Evolutionary conservation across 2,888 invertebrate species (phyloP), one percentile per base, ranked within the genome.

Genomic region (Therioaphis trifolii): DNA sequence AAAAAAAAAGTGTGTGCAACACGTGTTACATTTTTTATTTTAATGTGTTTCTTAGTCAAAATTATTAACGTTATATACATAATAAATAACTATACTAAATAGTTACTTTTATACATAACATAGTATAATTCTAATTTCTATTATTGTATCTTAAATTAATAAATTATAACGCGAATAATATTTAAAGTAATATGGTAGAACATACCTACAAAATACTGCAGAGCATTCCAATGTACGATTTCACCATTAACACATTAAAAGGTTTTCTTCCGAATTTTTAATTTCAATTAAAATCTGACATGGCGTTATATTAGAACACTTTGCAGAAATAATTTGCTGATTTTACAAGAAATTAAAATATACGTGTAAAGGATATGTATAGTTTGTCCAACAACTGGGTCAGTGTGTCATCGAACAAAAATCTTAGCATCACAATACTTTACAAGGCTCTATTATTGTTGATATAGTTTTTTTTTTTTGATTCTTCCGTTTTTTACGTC

Each of bases 391-490:
- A 66, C 24, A 82, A 82, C 52, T 74, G 27, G 82, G 74, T 82
- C 74, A 82, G 82, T 82, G 63, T 82, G 82, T 82, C 82, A 52
- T 74, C 63, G 35, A 29, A 82, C 82, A 82, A 55, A 82, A 82
- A 82, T 82, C 82, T 82, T 66, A 55, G 40, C 46, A 80, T 80
- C 71, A 82, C 82, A 82, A 74, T 82, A 82, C 66, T 52, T 40
- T 74, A 74, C 63, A 82, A 82, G 74, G 74, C 63, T 74, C 69
- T 82, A 74, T 82, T 82, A 82, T 82, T 82, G 82, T 82, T 74
- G 61, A 82, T 74, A 82, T 63, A 40, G 63, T 82, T 79, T 66
- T 72, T 49, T 66, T 52, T 71, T 49, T 58, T 80, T 61, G 63
- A 61, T 76, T 77, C 66, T 63, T 35, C 7, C 7, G 3, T 35